Evolutionary conservation across 1,140 invertebrate genomes (phyloP), one percentile per base, ranked within the genome.

Genomic region (Physella acuta): DNA sequence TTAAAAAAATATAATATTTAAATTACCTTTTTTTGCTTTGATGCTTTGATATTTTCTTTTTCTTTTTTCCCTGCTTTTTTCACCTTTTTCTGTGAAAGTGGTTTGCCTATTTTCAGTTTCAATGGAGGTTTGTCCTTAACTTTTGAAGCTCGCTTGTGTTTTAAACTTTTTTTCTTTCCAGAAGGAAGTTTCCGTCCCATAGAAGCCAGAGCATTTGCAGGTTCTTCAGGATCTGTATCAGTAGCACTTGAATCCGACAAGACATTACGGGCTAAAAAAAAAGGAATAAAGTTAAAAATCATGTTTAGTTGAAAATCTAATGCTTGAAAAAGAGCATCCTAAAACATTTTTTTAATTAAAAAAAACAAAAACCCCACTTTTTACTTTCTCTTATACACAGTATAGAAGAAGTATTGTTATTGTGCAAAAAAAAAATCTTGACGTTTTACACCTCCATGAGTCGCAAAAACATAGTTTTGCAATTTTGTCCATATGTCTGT

Each of bases 181-280:
- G 62, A 52, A 33, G 72, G 68, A 51, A 72, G 71, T 49, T 76
- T 73, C 52, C 72, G 75, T 30, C 72, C 60, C 53, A 71, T 70
- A 49, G 73, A 65, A 28, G 71, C 39, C 28, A 78, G 70, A 59
- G 80, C 68, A 71, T 81, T 77, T 37, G 75, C 70, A 58, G 76
- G 71, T 76, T 79, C 74, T 68, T 79, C 80, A 66, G 77, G 78
- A 75, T 78, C 78, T 67, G 75, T 83, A 66, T 81, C 77, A 73
- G 76, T 83, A 81, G 37, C 83, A 78, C 77, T 81, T 26, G 75
- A 79, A 75, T 79, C 78, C 78, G 60, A 64, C 30, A 64, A 53
- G 17, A 58, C 52, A 64, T 63, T 70, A 1, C 59, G 61, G 20
- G 60, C 60, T 63, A 44, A 34, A 36, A 55, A 33, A 36, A 61